Conservation (phyloP, 2,797 vertebrate species). For the Alfaro cultratus region DNA sequence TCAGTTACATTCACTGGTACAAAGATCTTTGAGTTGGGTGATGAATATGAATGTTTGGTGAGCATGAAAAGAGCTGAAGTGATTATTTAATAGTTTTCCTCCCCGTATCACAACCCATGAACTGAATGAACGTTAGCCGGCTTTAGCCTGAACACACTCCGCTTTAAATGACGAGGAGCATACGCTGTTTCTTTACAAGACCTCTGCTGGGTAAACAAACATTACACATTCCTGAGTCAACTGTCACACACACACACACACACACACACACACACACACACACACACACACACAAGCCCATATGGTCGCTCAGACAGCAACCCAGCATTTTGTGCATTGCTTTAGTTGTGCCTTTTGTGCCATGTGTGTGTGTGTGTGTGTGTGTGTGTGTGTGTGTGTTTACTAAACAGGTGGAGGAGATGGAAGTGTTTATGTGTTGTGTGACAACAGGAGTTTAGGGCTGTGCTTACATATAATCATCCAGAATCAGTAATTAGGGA, state of each 20-base stretch:
- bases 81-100: background rate
- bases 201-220: constrained; percentile 43
- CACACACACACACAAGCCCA: constrained; percentile 3
- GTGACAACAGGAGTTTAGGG: constrained; percentile 20
- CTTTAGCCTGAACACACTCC: constrained; percentile 32
- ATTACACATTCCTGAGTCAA: constrained; percentile 19
- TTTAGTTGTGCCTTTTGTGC: background rate
- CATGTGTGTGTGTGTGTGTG: background rate
- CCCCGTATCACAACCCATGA: background rate
- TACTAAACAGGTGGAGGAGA: background rate
- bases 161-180: constrained; percentile 2
- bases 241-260: too few species aligned
- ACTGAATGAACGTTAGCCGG: background rate
- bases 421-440: constrained; percentile 16
- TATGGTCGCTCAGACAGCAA: background rate
- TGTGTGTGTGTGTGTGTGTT: background rate
- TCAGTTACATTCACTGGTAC: too few species aligned
- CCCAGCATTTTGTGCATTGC: background rate
- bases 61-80: background rate
- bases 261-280: background rate
- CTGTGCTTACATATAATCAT: constrained; percentile 30
- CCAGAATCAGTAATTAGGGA: constrained; percentile 30
- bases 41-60: background rate
- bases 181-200: constrained; percentile 21
- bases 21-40: background rate